Base-by-base conservation (phyloP, 2,888 invertebrate genomes). In the Sericinus montela region DNA sequence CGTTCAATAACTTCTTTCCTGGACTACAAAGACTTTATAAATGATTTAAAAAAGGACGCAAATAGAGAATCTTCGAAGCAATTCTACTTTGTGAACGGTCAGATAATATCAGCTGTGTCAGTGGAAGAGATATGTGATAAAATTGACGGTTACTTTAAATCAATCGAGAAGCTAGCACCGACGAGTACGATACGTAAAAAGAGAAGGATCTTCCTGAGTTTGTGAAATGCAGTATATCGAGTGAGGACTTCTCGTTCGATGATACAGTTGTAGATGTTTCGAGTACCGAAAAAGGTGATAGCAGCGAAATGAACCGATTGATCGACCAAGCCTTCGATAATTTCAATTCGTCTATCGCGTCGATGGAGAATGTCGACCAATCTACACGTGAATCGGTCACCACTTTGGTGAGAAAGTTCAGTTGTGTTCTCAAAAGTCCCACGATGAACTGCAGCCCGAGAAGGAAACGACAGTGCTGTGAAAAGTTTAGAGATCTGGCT, bases 271-370 rank as follows among this genome's bases (percentile, higher is more conserved):
- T 62, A 3, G 50, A 55, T 14, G 52, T 54, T 8, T 64, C 63
- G 28, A 59, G 60, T 19, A 70, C 72, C 34, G 63, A 62, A 14
- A 63, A 55, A 34, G 69, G 75, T 23, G 60, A 63, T 11, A 77
- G 75, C 11, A 40, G 29, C 52, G 74, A 77, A 16, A 65, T 86
- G 0, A 80, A 80, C 13, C 67, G 62, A 14, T 83, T 67, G n/a
- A 84, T 87, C 1, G 85, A 86, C 51, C 83, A 85, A 52, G 80
- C 83, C 0, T 82, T 87, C 48, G 73, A 80, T 7, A 68, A 80
- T 13, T 56, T 86, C 7, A 73, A 73, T 52, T 63, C 68, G 0
- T 75, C 77, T 0, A 58, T 81, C 10, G 67, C 68, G 0, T 68
- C 61, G 8, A 51, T 75, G 10, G 59, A 69, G 11, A 54, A 52